Base-by-base conservation (phyloP, 2,888 invertebrate genomes). In the Catotricha subobsoleta region DNA sequence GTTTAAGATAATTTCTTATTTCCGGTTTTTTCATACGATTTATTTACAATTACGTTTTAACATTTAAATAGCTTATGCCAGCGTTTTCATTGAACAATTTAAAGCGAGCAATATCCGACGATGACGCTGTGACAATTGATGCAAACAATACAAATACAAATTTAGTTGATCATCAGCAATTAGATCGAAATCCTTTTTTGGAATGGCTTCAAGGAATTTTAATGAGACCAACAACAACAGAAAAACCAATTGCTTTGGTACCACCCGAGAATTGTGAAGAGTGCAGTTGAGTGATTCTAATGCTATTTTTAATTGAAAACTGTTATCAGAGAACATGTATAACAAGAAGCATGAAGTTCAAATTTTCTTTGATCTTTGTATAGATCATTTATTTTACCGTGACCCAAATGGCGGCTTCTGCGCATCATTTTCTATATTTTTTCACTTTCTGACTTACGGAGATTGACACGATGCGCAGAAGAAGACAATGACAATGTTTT, bases 261-360 rank as follows among this genome's bases (percentile, higher is more conserved):
- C 59, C 64, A 3, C 64, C 66, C 0, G 54, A 58, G 3, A 52
- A 61, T 20, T 74, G 74, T 50, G 60, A 63, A 8, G 49, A 59
- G 34, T 75, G 74, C 51, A 62, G 74, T 73, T 51, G 65, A 71
- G 25, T 39, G 21, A 19, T 18, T 30, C n/a, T 23, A 9, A 12
- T 15, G 56, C 58, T 42, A 48, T 57, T 58, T 10, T n/a, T 28
- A 29, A 29, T 29, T n/a, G 4, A 4, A n/a, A 9, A n/a, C n/a
- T n/a, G n/a, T n/a, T n/a, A n/a, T n/a, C 9, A 5, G 23, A 23
- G 9, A 23, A 5, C 5, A n/a, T 30, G n/a, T 6, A 8, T 30
- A 30, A 30, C n/a, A n/a, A n/a, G n/a, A n/a, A n/a, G n/a, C n/a
- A n/a, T n/a, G n/a, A n/a, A n/a, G n/a, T n/a, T n/a, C n/a, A n/a